Evolutionary conservation across 1,140 invertebrate species (phyloP).

Genomic region (Drosophila sp.): DNA sequence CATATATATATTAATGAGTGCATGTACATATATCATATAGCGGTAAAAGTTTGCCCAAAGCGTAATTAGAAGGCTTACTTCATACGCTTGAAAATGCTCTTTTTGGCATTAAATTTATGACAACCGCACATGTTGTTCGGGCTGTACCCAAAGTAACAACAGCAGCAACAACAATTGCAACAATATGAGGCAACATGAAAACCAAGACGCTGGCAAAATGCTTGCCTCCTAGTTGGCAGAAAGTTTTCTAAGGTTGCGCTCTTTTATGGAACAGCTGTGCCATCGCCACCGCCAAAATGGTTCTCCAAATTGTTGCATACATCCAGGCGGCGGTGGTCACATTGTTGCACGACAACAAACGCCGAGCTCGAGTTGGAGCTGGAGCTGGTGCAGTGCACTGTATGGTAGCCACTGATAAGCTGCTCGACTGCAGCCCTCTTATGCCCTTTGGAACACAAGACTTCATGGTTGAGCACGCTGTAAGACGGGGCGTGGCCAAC

Average conservation of each 20-base stretch:
- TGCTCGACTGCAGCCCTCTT: constrained; percentile 35
- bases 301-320: constrained; percentile 69
- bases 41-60: constrained; percentile 53
- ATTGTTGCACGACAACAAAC: constrained; percentile 52
- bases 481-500: constrained; percentile 42
- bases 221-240: constrained; percentile 45
- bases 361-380: neutral
- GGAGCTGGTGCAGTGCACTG: neutral
- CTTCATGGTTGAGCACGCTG: neutral
- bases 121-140: constrained; percentile 73
- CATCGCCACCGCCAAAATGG: constrained; percentile 52
- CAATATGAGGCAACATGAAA: constrained; percentile 30
- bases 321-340: constrained; percentile 45
- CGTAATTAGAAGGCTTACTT: constrained; percentile 75
- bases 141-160: constrained; percentile 44
- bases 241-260: constrained; percentile 56
- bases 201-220: constrained; percentile 6
- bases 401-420: constrained; percentile 46
- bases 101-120: constrained; percentile 76
- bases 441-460: constrained; percentile 48
- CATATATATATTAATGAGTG: constrained; percentile 4
- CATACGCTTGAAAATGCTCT: constrained; percentile 65
- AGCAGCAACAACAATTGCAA: constrained; percentile 33
- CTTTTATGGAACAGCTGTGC: constrained; percentile 65
- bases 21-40: constrained; percentile 39